Percentiles rank a stretch among this genome's conserved stretches.
These are phyloP conservation scores for Fistularia tabacaria DNA, from an alignment of 2,797 vertebrate species.

Conservation along the genomic window DNA sequence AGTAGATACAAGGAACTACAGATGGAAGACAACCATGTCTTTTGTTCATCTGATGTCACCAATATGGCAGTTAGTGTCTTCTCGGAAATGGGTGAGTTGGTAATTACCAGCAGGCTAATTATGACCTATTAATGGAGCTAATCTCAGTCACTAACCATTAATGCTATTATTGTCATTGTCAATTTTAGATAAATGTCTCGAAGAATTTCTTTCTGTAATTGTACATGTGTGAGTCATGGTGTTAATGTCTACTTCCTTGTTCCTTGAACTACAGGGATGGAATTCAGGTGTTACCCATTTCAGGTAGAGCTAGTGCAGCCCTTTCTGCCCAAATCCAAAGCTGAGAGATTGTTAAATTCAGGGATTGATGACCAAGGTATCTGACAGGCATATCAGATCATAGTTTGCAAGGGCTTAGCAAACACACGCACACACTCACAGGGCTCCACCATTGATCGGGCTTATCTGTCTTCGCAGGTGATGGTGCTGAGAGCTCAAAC, in stretches of 20 bases:
- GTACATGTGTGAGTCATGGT: background rate
- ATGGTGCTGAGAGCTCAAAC: constrained; percentile 36
- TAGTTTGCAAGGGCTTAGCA: constrained; percentile 2
- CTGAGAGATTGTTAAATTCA: constrained; percentile 77
- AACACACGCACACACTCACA: background rate
- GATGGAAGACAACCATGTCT: constrained; percentile 58
- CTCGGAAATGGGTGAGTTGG: constrained; percentile 79
- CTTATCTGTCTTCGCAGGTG: constrained; percentile 30
- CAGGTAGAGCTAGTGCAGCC: constrained; percentile 86
- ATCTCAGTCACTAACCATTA: too few relatives aligned
- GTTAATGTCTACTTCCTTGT: constrained; percentile 13
- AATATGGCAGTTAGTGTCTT: constrained; percentile 86
- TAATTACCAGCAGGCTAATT: background rate
- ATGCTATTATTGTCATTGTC: too few relatives aligned
- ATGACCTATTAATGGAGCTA: too few relatives aligned
- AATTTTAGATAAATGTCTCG: background rate
- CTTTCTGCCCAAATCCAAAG: constrained; percentile 85
- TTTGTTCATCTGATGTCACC: constrained; percentile 84
- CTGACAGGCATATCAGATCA: constrained; percentile 2
- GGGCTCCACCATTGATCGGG: background rate
- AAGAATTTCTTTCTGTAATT: background rate
- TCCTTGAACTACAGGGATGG: constrained; percentile 79
- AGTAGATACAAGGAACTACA: constrained; percentile 81
- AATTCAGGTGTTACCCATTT: constrained; percentile 92
- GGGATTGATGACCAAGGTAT: constrained; percentile 81